Base-by-base conservation (phyloP, 1,140 invertebrate genomes). In the Babylonia areolata region DNA sequence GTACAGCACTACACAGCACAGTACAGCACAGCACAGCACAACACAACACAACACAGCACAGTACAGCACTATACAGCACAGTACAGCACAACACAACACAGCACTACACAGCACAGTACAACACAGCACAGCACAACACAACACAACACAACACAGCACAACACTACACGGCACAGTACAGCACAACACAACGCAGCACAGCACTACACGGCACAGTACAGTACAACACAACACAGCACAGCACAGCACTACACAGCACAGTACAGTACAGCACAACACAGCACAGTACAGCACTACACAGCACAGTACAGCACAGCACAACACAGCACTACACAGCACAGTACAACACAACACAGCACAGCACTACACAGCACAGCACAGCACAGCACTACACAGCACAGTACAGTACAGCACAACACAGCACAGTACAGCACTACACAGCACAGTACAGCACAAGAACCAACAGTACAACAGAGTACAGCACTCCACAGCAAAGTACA, bases 1-100 rank as follows among this genome's bases (percentile, higher is more conserved):
- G n/a, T 31, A 82, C n/a, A 20, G 58, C 85, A 81, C 79, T 35
- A 51, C 46, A 81, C 33, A 51, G 35, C 75, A 81, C 73, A 46
- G 33, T 78, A 87, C 33, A 46, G 1, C 75, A 85, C 79, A 81
- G 35, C 42, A 81, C 80, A 81, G 54, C 28, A 58, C n/a, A 64
- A 2, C 3, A 81, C 46, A 87, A 69, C 39, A 42, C 58, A 85
- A 77, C 69, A 42, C 78, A 81, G 46, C 69, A 42, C 83, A 81
- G 42, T 35, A n/a, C n/a, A 85, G n/a, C n/a, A n/a, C 79, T 12
- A 81, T 11, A 81, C 83, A 85, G 40, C 54, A 40, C 84, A 85
- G 71, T 78, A 40, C 77, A 46, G 37, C 54, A 42, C 69, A 71
- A 46, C 78, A 75, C 86, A 58, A 69, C 83, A 85, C 86, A 80